Conservation (phyloP, 2,797 vertebrate genomes). For the Myoxocephalus aenaeus region DNA sequence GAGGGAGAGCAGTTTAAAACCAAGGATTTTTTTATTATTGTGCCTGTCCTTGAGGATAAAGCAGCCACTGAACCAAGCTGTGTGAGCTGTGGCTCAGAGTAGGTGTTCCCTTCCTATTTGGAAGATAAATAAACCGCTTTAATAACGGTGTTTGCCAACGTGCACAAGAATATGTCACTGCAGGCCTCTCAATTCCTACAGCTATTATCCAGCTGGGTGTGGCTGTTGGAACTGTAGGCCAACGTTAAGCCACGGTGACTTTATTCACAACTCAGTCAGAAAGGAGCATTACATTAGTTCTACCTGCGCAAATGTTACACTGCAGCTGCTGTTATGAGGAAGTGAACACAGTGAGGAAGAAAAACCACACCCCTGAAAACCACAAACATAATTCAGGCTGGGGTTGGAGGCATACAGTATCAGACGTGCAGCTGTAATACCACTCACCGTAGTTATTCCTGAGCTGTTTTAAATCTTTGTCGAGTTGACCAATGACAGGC, state of each 20-base stretch:
- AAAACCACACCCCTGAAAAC: conserved; percentile 55
- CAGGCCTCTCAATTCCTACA: conserved; percentile 50
- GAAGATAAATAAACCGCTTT: conserved; percentile 64
- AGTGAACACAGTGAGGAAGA: conserved; percentile 58
- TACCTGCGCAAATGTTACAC: conserved; percentile 41
- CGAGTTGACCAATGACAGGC: conserved; percentile 24
- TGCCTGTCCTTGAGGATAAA: conserved; percentile 51
- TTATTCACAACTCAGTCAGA: conserved; percentile 23
- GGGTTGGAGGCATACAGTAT: conserved; percentile 20
- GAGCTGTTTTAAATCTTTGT: conserved; percentile 25
- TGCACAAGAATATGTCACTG: conserved; percentile 43
- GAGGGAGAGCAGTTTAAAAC: conserved; percentile 16
- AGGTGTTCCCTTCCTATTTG: conserved; percentile 58
- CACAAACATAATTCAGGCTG: conserved; percentile 41
- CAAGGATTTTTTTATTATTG: conserved; percentile 23
- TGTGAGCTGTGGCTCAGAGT: conserved; percentile 43
- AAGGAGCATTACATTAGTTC: conserved; percentile 3
- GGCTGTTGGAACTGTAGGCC: conserved; percentile 42
- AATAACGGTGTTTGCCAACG: conserved; percentile 51
- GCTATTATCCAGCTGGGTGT: conserved; percentile 69
- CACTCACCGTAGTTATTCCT: conserved; percentile 18
- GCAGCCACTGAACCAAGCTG: conserved; percentile 38
- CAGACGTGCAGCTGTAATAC: conserved; percentile 32
- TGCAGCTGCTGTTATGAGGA: conserved; percentile 60
- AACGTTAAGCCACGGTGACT: conserved; percentile 50